Conservation (phyloP, 2,888 invertebrate genomes). For the Tetheella fluctuosa region DNA sequence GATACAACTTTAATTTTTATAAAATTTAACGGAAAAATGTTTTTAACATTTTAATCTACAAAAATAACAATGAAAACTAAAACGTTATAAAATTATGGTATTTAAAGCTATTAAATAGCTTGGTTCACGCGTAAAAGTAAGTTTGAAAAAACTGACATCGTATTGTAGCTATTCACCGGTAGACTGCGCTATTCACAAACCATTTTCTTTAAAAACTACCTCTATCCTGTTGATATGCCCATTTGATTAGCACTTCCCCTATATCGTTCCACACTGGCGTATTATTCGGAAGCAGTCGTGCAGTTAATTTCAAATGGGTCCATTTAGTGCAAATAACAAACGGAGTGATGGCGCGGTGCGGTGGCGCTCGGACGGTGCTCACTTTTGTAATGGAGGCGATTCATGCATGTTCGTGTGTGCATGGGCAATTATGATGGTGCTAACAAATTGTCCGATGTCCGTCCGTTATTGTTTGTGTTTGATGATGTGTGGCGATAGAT, state of each 20-base stretch:
- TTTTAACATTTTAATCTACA: not conserved
- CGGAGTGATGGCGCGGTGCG: slow-evolving; percentile 51
- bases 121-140: not conserved
- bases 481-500: slow-evolving; percentile 51
- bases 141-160: not conserved
- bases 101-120: not conserved
- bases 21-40: too few species aligned
- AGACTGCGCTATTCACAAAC: slow-evolving; percentile 55
- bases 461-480: slow-evolving; percentile 50
- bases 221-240: not conserved
- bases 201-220: slow-evolving; percentile 3
- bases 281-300: slow-evolving; percentile 77
- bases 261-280: slow-evolving; percentile 56
- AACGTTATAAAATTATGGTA: too few species aligned
- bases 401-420: slow-evolving; percentile 43
- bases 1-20: slow-evolving; percentile 13
- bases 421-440: slow-evolving; percentile 48
- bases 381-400: slow-evolving; percentile 56
- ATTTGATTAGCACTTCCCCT: slow-evolving; percentile 51
- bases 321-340: slow-evolving; percentile 77
- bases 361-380: slow-evolving; percentile 38
- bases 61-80: not conserved
- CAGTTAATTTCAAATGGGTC: slow-evolving; percentile 77
- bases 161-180: slow-evolving; percentile 41
- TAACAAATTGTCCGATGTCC: slow-evolving; percentile 48